A percentile compares a stretch with the other conserved stretches of the same genome.
These are phyloP conservation scores for Piliocolobus tephrosceles DNA, from an alignment of 2,113 vertebrate species.

Conservation along the genomic window DNA sequence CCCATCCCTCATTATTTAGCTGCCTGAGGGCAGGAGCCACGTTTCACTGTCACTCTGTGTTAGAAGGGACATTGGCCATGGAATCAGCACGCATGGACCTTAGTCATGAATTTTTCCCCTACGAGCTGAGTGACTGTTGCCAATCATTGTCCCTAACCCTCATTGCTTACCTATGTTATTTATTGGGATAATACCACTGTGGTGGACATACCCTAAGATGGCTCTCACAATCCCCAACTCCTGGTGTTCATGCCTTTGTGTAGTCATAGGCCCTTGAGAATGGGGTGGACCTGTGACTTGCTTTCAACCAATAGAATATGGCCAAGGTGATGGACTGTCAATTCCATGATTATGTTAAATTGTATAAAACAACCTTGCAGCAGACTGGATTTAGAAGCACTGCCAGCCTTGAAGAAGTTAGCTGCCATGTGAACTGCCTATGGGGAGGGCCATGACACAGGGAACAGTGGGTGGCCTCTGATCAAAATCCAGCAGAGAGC, in stretches of 20 bases:
- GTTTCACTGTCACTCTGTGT: not conserved
- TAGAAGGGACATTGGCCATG: not conserved
- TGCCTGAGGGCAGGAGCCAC: not conserved
- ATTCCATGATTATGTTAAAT: not conserved
- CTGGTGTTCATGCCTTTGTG: not conserved
- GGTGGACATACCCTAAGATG: not conserved
- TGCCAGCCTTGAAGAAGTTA: not conserved
- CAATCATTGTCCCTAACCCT: not conserved
- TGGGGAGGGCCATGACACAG: not conserved
- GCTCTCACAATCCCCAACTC: not conserved
- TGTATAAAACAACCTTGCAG: not conserved
- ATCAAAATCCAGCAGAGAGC: not conserved
- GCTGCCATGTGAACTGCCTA: not conserved
- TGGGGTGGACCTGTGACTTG: not conserved
- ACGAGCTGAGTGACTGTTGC: not conserved
- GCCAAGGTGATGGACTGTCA: not conserved
- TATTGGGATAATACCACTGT: not conserved
- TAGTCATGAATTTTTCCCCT: not conserved
- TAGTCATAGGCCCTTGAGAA: not conserved
- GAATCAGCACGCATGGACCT: not conserved
- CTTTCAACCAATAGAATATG: not conserved
- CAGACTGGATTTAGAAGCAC: not conserved
- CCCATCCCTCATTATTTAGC: not conserved
- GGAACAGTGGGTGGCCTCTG: not conserved
- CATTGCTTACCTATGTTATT: not conserved